Conservation (phyloP, 2,113 vertebrate genomes). For the Propithecus coquereli region DNA sequence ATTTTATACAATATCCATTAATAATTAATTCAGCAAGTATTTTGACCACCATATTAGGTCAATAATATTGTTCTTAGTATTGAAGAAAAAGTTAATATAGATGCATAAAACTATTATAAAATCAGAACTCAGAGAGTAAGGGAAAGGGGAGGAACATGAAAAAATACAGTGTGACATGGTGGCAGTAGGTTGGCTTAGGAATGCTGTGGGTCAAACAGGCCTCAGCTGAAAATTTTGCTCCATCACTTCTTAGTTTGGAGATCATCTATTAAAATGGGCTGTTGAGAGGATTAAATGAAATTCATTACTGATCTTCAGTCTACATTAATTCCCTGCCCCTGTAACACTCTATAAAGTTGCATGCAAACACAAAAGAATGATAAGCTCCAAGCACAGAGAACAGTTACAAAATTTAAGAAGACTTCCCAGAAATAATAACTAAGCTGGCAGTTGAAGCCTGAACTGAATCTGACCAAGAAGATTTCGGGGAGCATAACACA, state of each 20-base stretch:
- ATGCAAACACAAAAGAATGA: background rate
- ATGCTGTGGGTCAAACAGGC: background rate
- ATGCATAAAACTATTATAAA: background rate
- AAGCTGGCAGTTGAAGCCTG: background rate
- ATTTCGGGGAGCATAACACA: background rate
- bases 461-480: background rate
- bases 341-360: background rate
- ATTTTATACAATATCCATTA: background rate
- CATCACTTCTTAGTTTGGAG: background rate
- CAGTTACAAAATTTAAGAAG: background rate
- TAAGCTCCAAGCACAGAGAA: background rate
- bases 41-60: background rate
- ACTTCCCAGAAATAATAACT: background rate
- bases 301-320: background rate
- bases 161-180: background rate
- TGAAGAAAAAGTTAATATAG: background rate
- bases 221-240: background rate
- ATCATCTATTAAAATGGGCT: background rate
- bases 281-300: background rate
- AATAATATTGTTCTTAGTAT: background rate
- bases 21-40: background rate
- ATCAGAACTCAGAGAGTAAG: background rate
- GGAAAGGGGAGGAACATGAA: background rate
- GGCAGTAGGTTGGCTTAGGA: background rate
- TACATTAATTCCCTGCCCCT: background rate